Evolutionary conservation across 2,113 vertebrate species (phyloP).

Genomic region (Mionectes macconnelli): DNA sequence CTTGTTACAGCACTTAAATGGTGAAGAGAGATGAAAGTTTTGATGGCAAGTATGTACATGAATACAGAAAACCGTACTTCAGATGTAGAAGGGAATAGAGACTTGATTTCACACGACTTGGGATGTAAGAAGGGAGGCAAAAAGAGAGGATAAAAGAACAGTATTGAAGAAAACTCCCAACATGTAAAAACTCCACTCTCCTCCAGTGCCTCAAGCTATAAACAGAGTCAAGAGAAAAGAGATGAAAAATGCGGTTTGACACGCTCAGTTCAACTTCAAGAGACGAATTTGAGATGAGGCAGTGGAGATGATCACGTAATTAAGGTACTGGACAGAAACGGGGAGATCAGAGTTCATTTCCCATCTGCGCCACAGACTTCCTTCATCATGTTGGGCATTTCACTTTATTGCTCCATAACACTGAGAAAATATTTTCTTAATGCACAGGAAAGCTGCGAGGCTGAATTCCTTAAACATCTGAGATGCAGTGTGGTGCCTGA

Average conservation of each 20-base stretch:
- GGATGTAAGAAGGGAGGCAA: neutral
- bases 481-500: neutral
- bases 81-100: neutral
- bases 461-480: neutral
- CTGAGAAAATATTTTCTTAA: neutral
- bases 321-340: neutral
- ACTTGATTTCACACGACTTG: neutral
- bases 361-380: neutral
- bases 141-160: neutral
- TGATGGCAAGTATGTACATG: neutral
- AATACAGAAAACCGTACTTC: constrained; percentile 12
- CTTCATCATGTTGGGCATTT: neutral
- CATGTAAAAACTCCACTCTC: constrained; percentile 25
- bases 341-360: constrained; percentile 26
- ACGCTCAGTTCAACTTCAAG: neutral
- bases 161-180: neutral
- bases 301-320: neutral
- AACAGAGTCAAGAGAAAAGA: neutral
- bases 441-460: neutral
- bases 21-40: neutral
- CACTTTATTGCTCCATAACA: neutral
- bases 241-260: constrained; percentile 50
- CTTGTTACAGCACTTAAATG: neutral
- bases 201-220: constrained; percentile 24
- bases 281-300: neutral